Evolutionary conservation across 2,888 invertebrate species (phyloP), one percentile per base, ranked within the genome.

Genomic region (Macaria liturata): DNA sequence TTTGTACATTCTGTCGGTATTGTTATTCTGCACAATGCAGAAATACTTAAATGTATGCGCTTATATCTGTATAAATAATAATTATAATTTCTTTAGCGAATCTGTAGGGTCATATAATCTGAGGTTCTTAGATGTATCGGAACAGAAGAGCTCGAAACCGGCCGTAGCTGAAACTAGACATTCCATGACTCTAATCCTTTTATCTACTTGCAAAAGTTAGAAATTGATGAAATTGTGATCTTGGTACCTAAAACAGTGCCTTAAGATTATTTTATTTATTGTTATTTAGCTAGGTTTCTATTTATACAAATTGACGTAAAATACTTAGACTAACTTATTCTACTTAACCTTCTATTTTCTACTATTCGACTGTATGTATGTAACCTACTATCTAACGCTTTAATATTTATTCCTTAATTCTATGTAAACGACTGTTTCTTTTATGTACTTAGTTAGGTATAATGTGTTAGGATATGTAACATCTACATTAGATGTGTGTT

Each of bases 1-100:
- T 88, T 87, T 91, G 91, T 91, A 91, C 91, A 91, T 91, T 91
- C 87, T 88, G 89, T 90, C 90, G 84, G 88, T 90, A 91, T 88
- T 91, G 91, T 91, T 91, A 91, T 91, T 91, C 91, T 91, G 91
- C 91, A 91, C 84, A 91, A 91, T 91, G 91, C 91, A 82, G 91
- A 91, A 91, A 90, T 91, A 91, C 84, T 89, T 90, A 86, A 86
- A 82, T 88, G 87, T 91, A 90, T 91, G 91, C 91, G 91, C 91
- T 91, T 91, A 91, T 89, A 80, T 86, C 83, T 90, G 84, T 89
- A 84, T 80, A 84, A 80, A 82, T 75, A 76, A 75, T 71, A 79
- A 81, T 80, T 72, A 74, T 75, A 78, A 71, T 78, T 76, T 76
- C 71, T 70, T 81, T 82, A 86, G 86, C 74, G 71, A 82, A 83